These are phyloP conservation scores for Drosophila bipectinata DNA, from an alignment of 1,140 invertebrate genomes.

Conservation along the genomic window DNA sequence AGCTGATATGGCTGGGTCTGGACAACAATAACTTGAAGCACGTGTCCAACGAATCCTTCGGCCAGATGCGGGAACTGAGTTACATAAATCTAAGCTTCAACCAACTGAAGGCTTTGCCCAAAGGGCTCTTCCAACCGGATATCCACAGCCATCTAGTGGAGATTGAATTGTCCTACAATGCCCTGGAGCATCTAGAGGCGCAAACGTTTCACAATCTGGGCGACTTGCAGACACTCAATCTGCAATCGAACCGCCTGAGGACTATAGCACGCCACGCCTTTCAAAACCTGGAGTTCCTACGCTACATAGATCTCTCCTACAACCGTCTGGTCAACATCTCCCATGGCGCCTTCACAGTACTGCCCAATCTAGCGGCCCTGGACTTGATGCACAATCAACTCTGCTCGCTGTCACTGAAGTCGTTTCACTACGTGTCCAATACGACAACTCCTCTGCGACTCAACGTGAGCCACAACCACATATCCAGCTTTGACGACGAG, in stretches of 20 bases:
- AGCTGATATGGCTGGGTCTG: constrained; percentile 92
- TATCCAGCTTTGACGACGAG: constrained; percentile 86
- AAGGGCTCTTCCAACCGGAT: constrained; percentile 88
- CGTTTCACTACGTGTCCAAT: constrained; percentile 88
- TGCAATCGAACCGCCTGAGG: constrained; percentile 89
- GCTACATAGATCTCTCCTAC: constrained; percentile 88
- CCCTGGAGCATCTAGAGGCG: constrained; percentile 86
- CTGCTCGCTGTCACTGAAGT: constrained; percentile 87
- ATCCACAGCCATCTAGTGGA: constrained; percentile 91
- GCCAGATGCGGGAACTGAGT: constrained; percentile 88
- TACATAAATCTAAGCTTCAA: constrained; percentile 95
- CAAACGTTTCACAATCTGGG: constrained; percentile 87
- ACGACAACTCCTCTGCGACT: constrained; percentile 86
- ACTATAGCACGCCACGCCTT: constrained; percentile 86
- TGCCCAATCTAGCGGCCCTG: constrained; percentile 88
- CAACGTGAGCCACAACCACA: constrained; percentile 89
- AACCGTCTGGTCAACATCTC: constrained; percentile 88
- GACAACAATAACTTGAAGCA: constrained; percentile 94
- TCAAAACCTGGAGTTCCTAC: constrained; percentile 87
- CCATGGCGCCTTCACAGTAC: constrained; percentile 87
- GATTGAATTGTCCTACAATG: constrained; percentile 90
- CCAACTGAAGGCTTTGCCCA: constrained; percentile 87
- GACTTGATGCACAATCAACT: constrained; percentile 90
- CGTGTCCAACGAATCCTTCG: constrained; percentile 87
- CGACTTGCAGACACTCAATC: constrained; percentile 88